Percentiles rank a stretch among this genome's conserved stretches.
Evolutionary conservation across 2,888 invertebrate genomes (phyloP).

Genomic region (Notodonta dromedarius): DNA sequence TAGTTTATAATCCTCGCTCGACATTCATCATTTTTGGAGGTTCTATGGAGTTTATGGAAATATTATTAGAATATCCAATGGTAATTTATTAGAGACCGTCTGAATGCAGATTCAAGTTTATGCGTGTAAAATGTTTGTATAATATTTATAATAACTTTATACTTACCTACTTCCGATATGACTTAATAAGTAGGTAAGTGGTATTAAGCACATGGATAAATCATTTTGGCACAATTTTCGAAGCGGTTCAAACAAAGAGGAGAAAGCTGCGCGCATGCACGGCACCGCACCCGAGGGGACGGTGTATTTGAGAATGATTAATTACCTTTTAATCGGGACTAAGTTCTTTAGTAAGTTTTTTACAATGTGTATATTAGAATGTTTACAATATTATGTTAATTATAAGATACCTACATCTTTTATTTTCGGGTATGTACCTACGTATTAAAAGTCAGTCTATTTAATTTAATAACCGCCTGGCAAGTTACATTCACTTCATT

Average conservation of each 20-base stretch:
- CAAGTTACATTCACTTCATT: too few relatives aligned
- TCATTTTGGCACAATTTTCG: conserved; percentile 40
- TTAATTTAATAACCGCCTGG: too few relatives aligned
- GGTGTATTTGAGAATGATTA: conserved; percentile 14
- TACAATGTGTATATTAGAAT: too few relatives aligned
- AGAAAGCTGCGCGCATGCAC: conserved; percentile 46
- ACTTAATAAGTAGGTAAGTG: conserved; percentile 15
- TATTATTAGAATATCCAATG: not conserved
- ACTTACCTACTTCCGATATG: conserved; percentile 18
- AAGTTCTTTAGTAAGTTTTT: not conserved
- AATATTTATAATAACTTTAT: not conserved
- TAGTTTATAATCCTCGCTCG: conserved; percentile 10
- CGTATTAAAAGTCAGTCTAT: too few relatives aligned
- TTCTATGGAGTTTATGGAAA: not conserved
- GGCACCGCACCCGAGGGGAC: conserved; percentile 30
- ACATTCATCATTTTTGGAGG: conserved; percentile 29
- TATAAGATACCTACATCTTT: too few relatives aligned
- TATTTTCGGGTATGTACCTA: too few relatives aligned
- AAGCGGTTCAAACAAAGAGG: conserved; percentile 44
- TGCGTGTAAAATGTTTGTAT: too few relatives aligned
- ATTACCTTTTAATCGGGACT: not conserved
- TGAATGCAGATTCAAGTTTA: not conserved
- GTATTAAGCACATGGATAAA: conserved; percentile 31
- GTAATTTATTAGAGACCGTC: not conserved
- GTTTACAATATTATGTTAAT: too few relatives aligned